These are phyloP conservation scores for Metellina segmentata DNA, from an alignment of 2,888 invertebrate species.

Conservation along the genomic window DNA sequence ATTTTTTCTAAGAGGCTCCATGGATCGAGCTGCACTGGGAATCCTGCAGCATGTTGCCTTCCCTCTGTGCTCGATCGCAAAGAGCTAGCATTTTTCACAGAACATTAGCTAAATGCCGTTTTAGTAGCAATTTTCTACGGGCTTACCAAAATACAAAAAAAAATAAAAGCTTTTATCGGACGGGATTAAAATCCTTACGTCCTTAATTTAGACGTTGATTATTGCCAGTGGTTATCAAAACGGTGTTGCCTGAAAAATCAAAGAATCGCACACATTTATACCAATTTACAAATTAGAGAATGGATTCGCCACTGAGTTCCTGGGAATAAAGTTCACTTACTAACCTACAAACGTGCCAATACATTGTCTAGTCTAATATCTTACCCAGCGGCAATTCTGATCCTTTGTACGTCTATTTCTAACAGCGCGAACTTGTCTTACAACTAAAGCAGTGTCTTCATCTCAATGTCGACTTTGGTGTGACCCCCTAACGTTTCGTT, in stretches of 20 bases:
- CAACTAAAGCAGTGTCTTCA: background rate
- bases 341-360: slow-evolving; percentile 36
- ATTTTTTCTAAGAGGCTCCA: slow-evolving; percentile 57
- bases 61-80: slow-evolving; percentile 41
- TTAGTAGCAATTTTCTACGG: slow-evolving; percentile 75
- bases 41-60: slow-evolving; percentile 10
- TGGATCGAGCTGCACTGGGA: slow-evolving; percentile 24
- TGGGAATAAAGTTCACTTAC: slow-evolving; percentile 14
- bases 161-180: slow-evolving; percentile 54
- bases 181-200: slow-evolving; percentile 54
- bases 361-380: slow-evolving; percentile 20
- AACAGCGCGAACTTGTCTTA: too few relatives aligned
- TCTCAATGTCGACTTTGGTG: slow-evolving; percentile 1
- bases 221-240: slow-evolving; percentile 73
- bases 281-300: background rate
- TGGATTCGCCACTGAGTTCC: slow-evolving; percentile 7
- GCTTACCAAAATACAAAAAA: slow-evolving; percentile 65
- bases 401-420: background rate
- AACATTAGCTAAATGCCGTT: slow-evolving; percentile 72
- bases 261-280: slow-evolving; percentile 46
- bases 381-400: background rate
- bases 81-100: slow-evolving; percentile 64
- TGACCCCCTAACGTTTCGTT: background rate
- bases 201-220: slow-evolving; percentile 63
- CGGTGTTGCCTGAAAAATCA: slow-evolving; percentile 49